phyloP scores from a whole-genome alignment of 2,888 invertebrate genomes.

The Callosobruchus maculatus region DNA sequence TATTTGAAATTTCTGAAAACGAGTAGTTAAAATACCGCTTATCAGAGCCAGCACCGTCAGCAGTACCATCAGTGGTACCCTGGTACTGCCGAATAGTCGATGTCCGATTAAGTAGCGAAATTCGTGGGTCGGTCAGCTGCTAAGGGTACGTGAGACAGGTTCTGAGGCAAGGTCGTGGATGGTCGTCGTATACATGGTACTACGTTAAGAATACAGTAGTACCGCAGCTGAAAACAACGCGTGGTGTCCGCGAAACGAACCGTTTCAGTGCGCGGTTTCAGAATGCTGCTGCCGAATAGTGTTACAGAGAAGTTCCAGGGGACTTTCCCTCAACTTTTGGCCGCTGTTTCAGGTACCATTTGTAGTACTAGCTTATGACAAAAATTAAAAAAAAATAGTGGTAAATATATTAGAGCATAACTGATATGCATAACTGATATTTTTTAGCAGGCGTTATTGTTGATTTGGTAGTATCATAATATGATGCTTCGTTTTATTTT shows the following conservation, averaged over 20 bases:
- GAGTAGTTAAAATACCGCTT: no score
- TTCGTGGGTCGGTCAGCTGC: neutral
- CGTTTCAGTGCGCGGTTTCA: neutral
- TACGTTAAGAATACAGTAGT: neutral
- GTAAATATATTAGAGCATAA: no score
- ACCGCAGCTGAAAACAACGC: neutral
- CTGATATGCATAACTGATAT: no score
- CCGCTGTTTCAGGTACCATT: conserved; percentile 39
- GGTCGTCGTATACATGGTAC: neutral
- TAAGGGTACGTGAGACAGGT: neutral
- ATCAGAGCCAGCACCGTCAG: no score
- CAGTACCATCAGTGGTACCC: neutral
- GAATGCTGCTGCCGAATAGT: conserved; percentile 16
- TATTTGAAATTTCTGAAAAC: no score
- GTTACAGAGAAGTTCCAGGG: conserved; percentile 34
- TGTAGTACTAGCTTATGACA: no score
- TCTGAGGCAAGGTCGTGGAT: neutral
- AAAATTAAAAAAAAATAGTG: no score
- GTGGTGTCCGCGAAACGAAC: neutral
- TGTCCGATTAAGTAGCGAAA: neutral
- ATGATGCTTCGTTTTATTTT: no score
- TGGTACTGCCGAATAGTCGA: neutral
- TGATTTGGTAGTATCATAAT: no score
- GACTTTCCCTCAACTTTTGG: conserved; percentile 40
- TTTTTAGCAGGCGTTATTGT: no score